Evolutionary conservation across 1,140 invertebrate species (phyloP), one percentile per base, ranked within the genome.

Genomic region (Listronotus bonariensis): DNA sequence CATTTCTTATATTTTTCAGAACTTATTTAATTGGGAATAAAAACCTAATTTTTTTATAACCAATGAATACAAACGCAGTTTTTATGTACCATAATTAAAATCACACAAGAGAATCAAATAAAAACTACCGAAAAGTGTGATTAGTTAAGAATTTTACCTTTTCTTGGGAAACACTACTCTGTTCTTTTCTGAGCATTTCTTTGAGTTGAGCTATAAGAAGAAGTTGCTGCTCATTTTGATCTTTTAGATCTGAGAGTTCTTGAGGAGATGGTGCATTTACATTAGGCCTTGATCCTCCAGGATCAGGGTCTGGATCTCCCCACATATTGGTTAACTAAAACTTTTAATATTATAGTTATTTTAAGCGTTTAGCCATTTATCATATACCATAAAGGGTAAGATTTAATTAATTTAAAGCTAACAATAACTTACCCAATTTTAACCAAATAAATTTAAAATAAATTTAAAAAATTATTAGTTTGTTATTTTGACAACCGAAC

Each of bases 181-280:
- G 75, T 61, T 79, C 77, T 66, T 78, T 79, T n/a, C 74, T 66
- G 12, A 79, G 63, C 72, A 79, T 77, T 69, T 79, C 77, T 32
- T 77, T 78, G 17, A 79, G 51, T 61, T 79, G 77, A 43, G 73
- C 69, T 54, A 78, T 77, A 26, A 77, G 58, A 15, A 75, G 54
- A 54, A 77, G 75, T 53, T 79, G 76, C 49, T 79, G 76, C 55
- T 77, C 72, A 52, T 72, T 76, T 59, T 77, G 73, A 51, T 78
- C 77, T 70, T 77, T 75, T 15, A 78, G 60, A 52, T 79, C 77
- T 14, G 58, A 59, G 11, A 76, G 53, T 67, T 77, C 74, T 60
- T 69, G 56, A 17, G 34, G 11, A 7, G 53, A 48, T 18, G 48
- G 49, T 12, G 17, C 10, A 0, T 7, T 36, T 26, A 26, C 20